Evolutionary conservation across 2,797 vertebrate genomes (phyloP), one percentile per base, ranked within the genome.

Genomic region (Bradypus variegatus): DNA sequence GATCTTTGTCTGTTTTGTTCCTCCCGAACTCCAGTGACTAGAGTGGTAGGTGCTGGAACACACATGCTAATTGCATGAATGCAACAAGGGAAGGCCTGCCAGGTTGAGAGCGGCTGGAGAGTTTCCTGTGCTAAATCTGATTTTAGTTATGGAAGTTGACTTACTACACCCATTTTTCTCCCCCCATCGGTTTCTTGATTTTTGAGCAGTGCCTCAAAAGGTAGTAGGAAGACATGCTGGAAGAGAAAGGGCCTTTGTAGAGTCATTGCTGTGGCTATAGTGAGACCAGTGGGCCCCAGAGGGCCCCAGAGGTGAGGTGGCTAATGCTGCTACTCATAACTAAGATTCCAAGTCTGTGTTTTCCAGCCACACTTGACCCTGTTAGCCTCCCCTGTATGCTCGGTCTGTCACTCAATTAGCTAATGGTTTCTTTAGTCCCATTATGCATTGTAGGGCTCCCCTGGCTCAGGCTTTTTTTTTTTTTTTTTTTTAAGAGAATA

Each of bases 171-270:
- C 38, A 53, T 33, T 80, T 62, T 89, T 50, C 14, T 50, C 50
- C 50, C 50, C 14, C 41, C 19, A n/a, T 64, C 45, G 21, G 21
- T 76, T 60, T 88, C 82, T 82, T 85, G 36, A 85, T 70, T 94
- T 89, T 91, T 91, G 80, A 92, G 85, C 81, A 84, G 3, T 76
- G 33, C 70, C 38, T 88, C 53, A 8, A 55, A 88, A 86, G 65
- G 86, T 62, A 5, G 19, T 53, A 79, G 64, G 73, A 90, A 87
- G 90, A 90, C 60, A 23, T 65, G 36, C 60, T 67, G 65, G 45
- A 80, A 82, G 94, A 96, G 93, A 95, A 96, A 92, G 92, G 88
- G 45, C 45, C 84, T 96, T 95, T 96, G 93, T 96, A 9, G 67
- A 50, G 79, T 76, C 0, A 1, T 65, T 65, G 11, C 31, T 0